Evolutionary conservation across 2,888 invertebrate genomes (phyloP).

Genomic region (Hirtodrosophila alboralis): DNA sequence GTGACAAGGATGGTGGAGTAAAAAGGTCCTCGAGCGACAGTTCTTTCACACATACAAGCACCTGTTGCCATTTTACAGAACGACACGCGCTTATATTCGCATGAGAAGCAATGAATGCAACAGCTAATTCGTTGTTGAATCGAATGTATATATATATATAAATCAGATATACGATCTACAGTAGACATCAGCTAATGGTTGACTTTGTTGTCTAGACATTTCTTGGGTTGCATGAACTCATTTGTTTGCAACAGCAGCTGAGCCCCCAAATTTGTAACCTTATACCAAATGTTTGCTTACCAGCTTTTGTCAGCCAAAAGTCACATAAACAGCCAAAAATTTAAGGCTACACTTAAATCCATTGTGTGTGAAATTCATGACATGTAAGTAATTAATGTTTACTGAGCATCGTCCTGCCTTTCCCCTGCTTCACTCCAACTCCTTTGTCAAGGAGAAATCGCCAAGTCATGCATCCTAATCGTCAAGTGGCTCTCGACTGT

Average conservation of each 20-base stretch:
- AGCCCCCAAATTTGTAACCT: conserved; percentile 15
- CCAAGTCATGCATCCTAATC: conserved; percentile 55
- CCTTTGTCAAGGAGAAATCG: conserved; percentile 17
- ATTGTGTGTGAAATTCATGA: conserved; percentile 19
- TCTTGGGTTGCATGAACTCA: conserved; percentile 50
- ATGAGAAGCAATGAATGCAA: conserved; percentile 4
- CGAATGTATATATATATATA: conserved; percentile 19
- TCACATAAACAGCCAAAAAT: conserved; percentile 11
- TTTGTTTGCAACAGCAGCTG: conserved; percentile 26
- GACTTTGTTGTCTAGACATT: conserved; percentile 45
- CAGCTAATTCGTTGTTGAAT: conserved; percentile 22
- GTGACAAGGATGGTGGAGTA: conserved; percentile 7
- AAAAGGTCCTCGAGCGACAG: conserved; percentile 2
- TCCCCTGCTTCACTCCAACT: conserved; percentile 12
- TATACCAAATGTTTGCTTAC: too few relatives aligned
- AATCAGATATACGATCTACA: conserved; percentile 40
- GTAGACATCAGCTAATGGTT: conserved; percentile 11
- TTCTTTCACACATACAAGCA: conserved; percentile 4
- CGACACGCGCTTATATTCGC: conserved; percentile 3
- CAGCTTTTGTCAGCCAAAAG: conserved; percentile 23
- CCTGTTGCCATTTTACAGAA: conserved; percentile 15
- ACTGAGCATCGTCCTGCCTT: conserved; percentile 22
- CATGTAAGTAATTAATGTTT: conserved; percentile 55
- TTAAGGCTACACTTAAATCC: conserved; percentile 3
- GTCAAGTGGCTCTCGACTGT: conserved; percentile 48